These are phyloP conservation scores for Nasonia giraulti DNA, from an alignment of 1,140 invertebrate species.

Conservation along the genomic window DNA sequence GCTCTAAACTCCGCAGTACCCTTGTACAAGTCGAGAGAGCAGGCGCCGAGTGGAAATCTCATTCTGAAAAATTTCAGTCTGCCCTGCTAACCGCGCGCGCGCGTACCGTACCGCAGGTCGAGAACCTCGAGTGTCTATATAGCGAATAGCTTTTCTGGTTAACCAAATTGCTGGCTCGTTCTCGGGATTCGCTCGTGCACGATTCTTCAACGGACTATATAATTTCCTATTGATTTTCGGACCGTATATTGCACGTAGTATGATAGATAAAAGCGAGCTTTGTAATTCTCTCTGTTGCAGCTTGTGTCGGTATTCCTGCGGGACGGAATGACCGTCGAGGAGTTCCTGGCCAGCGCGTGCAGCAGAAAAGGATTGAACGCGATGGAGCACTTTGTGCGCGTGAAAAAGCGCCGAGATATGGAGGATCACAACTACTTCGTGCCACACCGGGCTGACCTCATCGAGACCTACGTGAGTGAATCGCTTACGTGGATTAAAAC, in stretches of 20 bases:
- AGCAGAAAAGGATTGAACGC: conserved; percentile 92
- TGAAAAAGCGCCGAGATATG: conserved; percentile 95
- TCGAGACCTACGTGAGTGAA: conserved; percentile 94
- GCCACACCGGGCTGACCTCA: conserved; percentile 91
- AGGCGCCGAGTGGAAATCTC: too few relatives aligned
- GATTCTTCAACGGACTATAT: not conserved
- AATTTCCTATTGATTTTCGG: not conserved
- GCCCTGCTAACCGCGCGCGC: too few relatives aligned
- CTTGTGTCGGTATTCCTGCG: conserved; percentile 88
- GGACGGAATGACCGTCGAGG: conserved; percentile 95
- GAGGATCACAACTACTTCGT: conserved; percentile 97
- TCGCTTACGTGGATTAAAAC: conserved; percentile 9
- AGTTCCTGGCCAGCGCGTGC: conserved; percentile 94
- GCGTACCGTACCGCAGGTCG: too few relatives aligned
- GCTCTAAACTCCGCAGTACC: too few relatives aligned
- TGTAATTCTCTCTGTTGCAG: conserved; percentile 68
- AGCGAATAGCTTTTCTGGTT: not conserved
- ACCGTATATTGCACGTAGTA: too few relatives aligned
- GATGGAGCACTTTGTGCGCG: conserved; percentile 95
- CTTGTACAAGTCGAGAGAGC: too few relatives aligned
- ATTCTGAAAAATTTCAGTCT: too few relatives aligned
- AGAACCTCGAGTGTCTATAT: not conserved
- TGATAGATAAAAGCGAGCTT: conserved; percentile 18
- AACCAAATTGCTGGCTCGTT: not conserved
- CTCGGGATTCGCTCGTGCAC: not conserved